Conservation (phyloP, 2,797 vertebrate genomes). For the Tiaroga cobitis region DNA sequence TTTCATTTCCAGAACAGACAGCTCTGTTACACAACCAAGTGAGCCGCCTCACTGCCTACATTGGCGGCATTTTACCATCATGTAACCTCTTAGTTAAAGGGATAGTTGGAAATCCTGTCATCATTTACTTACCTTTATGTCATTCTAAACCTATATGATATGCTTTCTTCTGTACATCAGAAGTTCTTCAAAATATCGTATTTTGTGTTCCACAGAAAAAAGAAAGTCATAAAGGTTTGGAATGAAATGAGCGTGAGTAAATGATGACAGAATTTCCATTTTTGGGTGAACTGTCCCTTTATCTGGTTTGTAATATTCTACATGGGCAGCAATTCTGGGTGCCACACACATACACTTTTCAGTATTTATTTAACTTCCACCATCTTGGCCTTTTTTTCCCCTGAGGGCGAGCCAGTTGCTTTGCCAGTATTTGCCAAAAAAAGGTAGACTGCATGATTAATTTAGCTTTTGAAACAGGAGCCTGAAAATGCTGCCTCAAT, state of each 20-base stretch:
- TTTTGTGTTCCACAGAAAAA: background rate
- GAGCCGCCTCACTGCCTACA: background rate
- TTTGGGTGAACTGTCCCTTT: background rate
- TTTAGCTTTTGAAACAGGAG: background rate
- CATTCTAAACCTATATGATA: background rate
- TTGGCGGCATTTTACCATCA: background rate
- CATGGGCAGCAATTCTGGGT: background rate
- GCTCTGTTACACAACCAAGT: background rate
- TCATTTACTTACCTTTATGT: background rate
- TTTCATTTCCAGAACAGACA: conserved; percentile 35
- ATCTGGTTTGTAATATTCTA: background rate
- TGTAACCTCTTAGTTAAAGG: background rate
- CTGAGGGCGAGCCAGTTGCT: background rate
- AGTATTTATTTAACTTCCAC: background rate
- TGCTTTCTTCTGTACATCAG: background rate
- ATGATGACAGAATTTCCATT: background rate
- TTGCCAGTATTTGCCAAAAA: background rate
- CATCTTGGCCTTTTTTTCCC: background rate
- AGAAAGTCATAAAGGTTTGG: background rate
- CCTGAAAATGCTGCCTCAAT: conserved; percentile 8
- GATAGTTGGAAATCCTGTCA: background rate
- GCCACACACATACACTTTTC: background rate
- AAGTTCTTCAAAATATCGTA: background rate
- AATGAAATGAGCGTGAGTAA: background rate
- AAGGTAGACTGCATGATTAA: background rate